Evolutionary conservation across 2,888 invertebrate genomes (phyloP), one percentile per base, ranked within the genome.

Genomic region (Drosophila merina): DNA sequence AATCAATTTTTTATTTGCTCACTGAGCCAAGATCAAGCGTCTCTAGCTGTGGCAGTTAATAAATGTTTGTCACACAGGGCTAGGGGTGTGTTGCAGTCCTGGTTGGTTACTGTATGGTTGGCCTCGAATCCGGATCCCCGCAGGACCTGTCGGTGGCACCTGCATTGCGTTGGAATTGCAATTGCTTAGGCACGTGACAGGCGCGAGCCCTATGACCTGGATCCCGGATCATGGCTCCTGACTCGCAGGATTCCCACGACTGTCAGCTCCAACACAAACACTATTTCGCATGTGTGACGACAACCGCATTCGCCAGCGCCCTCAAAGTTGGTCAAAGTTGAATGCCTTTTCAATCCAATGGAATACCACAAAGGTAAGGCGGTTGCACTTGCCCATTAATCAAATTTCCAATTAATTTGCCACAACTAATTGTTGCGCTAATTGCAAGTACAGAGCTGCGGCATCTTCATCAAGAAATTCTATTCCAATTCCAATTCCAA

Each of bases 391-490:
- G 73, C 64, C 71, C 79, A 85, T 88, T 85, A 85, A 85, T 88
- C 88, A 88, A 87, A 82, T 86, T 76, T 86, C 79, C 83, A 86
- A 85, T 85, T 88, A 86, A 82, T 88, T 82, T 85, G 76, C 77
- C 83, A 86, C 88, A 88, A 85, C 82, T 87, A 85, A 85, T 85
- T 85, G 86, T 79, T 66, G 70, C 69, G 83, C 83, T 79, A 85
- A 88, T 85, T 85, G 82, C 36, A 48, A 33, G 31, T 20, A 26
- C 26, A 57, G 8, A 38, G 14, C 14, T 14, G 14, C 1, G 8
- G 28, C 59, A 47, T 40, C 40, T 40, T 14, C 40, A 5, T 40
- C 54, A 44, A 40, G 40, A 40, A 12, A 40, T 40, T 14, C n/a
- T 40, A 40, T 42, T 42, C 54, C 28, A 10, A 0, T 10, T 3